phyloP scores from a whole-genome alignment of 2,888 invertebrate genomes.

The Mycalesis mineus region DNA sequence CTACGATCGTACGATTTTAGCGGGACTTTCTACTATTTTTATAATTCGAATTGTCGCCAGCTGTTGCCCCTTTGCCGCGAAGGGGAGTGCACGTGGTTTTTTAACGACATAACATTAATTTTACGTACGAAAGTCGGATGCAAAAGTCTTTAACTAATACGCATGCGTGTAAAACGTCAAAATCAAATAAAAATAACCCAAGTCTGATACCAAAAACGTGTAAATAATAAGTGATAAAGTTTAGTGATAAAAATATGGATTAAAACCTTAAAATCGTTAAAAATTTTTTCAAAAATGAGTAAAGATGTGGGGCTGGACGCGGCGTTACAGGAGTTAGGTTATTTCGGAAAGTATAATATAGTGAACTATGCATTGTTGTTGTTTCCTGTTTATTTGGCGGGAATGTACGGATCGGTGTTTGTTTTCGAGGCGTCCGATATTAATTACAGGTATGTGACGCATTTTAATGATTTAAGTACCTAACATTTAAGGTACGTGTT shows the following conservation, averaged over 20 bases:
- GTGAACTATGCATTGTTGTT: slow-evolving; percentile 62
- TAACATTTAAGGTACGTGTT: not conserved
- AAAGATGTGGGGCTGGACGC: slow-evolving; percentile 50
- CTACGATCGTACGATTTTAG: slow-evolving; percentile 11
- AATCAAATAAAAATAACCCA: not conserved
- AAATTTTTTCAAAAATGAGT: slow-evolving; percentile 43
- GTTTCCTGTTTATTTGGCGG: slow-evolving; percentile 66
- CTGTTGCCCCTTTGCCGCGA: not conserved
- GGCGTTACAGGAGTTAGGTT: slow-evolving; percentile 56
- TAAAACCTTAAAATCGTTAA: slow-evolving; percentile 34
- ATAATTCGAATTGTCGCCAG: slow-evolving; percentile 13
- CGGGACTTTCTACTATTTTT: slow-evolving; percentile 25
- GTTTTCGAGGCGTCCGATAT: slow-evolving; percentile 68
- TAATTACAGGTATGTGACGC: slow-evolving; percentile 52
- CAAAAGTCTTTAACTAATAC: not conserved
- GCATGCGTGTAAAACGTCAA: slow-evolving; percentile 35
- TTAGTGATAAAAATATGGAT: not conserved
- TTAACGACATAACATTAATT: not conserved
- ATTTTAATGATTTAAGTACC: too few relatives aligned
- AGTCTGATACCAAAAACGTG: not conserved
- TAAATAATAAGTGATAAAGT: not conserved
- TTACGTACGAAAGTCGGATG: slow-evolving; percentile 1
- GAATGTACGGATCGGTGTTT: slow-evolving; percentile 64
- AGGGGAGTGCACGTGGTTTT: not conserved
- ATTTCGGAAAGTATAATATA: slow-evolving; percentile 64